Evolutionary conservation across 2,888 invertebrate genomes (phyloP).

Genomic region (Unio pictorum): DNA sequence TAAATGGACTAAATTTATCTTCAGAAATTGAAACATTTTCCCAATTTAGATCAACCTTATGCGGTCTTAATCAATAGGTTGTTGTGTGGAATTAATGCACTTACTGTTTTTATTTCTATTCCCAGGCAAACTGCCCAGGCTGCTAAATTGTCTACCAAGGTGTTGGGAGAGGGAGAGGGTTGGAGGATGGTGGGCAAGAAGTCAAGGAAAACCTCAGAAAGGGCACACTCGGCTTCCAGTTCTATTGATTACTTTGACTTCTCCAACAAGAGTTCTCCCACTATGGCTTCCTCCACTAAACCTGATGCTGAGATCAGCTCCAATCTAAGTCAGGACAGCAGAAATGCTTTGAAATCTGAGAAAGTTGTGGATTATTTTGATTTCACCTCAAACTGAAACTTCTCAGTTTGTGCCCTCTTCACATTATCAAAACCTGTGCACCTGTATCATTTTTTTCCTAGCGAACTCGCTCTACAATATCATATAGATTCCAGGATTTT

Average conservation of each 20-base stretch:
- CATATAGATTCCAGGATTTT: no score
- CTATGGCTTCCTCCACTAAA: no score
- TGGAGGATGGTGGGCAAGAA: conserved; percentile 38
- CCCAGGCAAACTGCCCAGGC: conserved; percentile 43
- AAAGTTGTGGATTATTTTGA: conserved; percentile 64
- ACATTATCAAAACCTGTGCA: no score
- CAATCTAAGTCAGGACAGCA: conserved; percentile 23
- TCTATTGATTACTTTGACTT: conserved; percentile 28
- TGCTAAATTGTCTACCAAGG: conserved; percentile 46
- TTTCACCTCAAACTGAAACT: conserved; percentile 33
- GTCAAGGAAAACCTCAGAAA: conserved; percentile 15
- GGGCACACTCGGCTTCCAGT: conserved; percentile 12
- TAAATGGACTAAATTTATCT: no score
- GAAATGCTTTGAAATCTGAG: conserved; percentile 29
- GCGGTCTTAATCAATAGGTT: no score
- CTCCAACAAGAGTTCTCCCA: conserved; percentile 12
- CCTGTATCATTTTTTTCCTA: no score
- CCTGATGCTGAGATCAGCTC: conserved; percentile 6
- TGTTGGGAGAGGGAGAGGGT: conserved; percentile 35
- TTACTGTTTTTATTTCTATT: background rate
- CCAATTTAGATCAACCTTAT: no score
- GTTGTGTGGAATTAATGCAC: background rate
- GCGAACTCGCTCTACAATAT: no score
- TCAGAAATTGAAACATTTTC: no score
- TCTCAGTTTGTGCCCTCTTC: no score